Evolutionary conservation across 2,888 invertebrate species (phyloP).

Genomic region (Hecatera dysodea): DNA sequence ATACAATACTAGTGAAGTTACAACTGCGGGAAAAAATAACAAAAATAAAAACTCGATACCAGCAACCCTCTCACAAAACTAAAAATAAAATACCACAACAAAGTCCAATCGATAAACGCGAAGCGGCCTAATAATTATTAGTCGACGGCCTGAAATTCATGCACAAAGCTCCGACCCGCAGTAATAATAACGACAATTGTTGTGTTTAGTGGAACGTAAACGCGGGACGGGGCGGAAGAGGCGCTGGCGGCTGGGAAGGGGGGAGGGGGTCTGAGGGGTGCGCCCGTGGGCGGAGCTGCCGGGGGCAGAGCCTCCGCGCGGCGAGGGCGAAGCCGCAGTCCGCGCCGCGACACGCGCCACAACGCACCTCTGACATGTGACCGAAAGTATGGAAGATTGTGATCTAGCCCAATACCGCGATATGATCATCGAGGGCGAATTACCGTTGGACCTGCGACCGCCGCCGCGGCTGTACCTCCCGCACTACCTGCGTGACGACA

Average conservation of each 20-base stretch:
- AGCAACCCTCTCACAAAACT: slow-evolving; percentile 64
- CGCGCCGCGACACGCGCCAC: slow-evolving; percentile 84
- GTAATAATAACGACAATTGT: slow-evolving; percentile 91
- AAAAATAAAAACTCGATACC: slow-evolving; percentile 16
- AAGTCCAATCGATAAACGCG: slow-evolving; percentile 87
- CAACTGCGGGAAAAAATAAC: neutral
- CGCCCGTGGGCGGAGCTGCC: slow-evolving; percentile 74
- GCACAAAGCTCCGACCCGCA: slow-evolving; percentile 90
- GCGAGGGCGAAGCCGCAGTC: slow-evolving; percentile 82
- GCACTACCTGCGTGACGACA: slow-evolving; percentile 85
- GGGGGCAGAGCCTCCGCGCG: slow-evolving; percentile 77
- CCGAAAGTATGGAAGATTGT: slow-evolving; percentile 88
- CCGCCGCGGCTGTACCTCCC: slow-evolving; percentile 86
- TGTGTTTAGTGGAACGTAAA: slow-evolving; percentile 91
- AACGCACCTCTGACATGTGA: slow-evolving; percentile 88
- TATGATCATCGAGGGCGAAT: slow-evolving; percentile 87
- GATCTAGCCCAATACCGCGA: slow-evolving; percentile 88
- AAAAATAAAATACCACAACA: slow-evolving; percentile 84
- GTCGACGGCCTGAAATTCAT: slow-evolving; percentile 90
- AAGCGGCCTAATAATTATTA: slow-evolving; percentile 89
- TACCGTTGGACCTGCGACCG: slow-evolving; percentile 86
- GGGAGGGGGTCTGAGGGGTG: slow-evolving; percentile 55
- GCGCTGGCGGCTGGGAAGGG: slow-evolving; percentile 49
- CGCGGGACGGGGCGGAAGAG: slow-evolving; percentile 72
- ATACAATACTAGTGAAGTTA: neutral